Conservation (phyloP, 2,797 vertebrate species). For the Enteromius argenteus region DNA sequence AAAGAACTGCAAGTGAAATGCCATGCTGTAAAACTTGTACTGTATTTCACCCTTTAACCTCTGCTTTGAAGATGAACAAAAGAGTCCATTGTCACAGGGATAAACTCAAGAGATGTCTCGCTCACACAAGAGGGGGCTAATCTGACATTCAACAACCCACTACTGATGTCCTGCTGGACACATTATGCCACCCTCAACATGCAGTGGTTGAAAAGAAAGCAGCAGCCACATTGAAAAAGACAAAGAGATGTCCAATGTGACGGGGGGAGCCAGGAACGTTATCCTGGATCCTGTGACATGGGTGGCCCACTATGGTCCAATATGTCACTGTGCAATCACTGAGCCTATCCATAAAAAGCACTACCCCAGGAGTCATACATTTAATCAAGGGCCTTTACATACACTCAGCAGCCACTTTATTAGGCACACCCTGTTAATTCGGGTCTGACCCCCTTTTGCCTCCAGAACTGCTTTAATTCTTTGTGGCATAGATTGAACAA, state of each 20-base stretch:
- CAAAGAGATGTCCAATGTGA: not conserved
- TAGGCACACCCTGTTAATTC: not conserved
- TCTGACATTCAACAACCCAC: conserved; percentile 49
- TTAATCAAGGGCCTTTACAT: not conserved
- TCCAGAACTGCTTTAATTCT: not conserved
- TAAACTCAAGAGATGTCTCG: conserved; percentile 63
- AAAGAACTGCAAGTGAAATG: conserved; percentile 58
- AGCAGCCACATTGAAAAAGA: not conserved
- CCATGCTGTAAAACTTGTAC: conserved; percentile 69
- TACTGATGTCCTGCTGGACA: conserved; percentile 21
- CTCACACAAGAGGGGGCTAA: conserved; percentile 72
- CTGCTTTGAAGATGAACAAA: conserved; percentile 78
- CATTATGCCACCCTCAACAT: conserved; percentile 34
- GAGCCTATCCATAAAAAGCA: not conserved
- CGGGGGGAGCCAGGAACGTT: not conserved
- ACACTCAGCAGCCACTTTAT: not conserved
- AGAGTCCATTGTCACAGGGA: conserved; percentile 64
- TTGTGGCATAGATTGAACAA: not conserved
- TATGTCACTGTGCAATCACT: too few species aligned
- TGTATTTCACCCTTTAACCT: conserved; percentile 66
- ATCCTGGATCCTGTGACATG: not conserved
- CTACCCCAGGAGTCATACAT: not conserved
- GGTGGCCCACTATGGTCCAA: not conserved
- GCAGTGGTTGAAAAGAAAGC: not conserved
- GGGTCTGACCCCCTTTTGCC: not conserved